A percentile compares a stretch with the other conserved stretches of the same genome.
Conservation (phyloP, 2,888 invertebrate species). For the Fragum sueziense region DNA sequence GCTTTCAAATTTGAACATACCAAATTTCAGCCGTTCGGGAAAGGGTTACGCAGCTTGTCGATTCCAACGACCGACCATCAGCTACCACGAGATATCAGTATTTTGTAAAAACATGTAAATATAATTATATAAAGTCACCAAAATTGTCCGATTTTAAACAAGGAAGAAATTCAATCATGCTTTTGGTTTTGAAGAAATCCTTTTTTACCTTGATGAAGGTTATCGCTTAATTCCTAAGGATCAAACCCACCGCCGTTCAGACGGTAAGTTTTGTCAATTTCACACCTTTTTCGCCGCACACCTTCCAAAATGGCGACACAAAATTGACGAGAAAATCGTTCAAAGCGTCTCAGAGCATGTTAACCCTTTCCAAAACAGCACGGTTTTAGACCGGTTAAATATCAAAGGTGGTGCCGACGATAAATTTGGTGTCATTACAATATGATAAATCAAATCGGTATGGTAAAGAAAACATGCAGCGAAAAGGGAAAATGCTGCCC, state of each 20-base stretch:
- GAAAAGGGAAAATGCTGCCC: not conserved
- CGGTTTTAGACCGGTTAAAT: not conserved
- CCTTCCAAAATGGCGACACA: conserved; percentile 6
- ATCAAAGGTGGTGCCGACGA: not conserved
- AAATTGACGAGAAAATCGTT: not conserved
- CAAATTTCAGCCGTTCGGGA: no score
- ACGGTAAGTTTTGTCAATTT: conserved; percentile 11
- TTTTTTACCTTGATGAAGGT: no score
- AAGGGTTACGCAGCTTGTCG: no score
- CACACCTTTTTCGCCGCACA: conserved; percentile 7
- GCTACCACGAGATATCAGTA: no score
- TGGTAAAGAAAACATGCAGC: not conserved
- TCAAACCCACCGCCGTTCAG: conserved; percentile 12
- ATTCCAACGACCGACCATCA: no score
- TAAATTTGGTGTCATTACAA: not conserved
- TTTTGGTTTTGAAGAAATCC: no score
- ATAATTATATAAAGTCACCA: no score
- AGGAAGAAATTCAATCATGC: no score
- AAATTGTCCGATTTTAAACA: no score
- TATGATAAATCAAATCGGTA: not conserved
- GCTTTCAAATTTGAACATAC: no score
- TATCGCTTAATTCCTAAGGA: conserved; percentile 2
- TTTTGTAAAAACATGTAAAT: no score
- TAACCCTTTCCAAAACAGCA: not conserved
- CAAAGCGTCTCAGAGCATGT: conserved; percentile 1